phyloP scores from a whole-genome alignment of 2,888 invertebrate genomes.

The Aricia artaxerxes region DNA sequence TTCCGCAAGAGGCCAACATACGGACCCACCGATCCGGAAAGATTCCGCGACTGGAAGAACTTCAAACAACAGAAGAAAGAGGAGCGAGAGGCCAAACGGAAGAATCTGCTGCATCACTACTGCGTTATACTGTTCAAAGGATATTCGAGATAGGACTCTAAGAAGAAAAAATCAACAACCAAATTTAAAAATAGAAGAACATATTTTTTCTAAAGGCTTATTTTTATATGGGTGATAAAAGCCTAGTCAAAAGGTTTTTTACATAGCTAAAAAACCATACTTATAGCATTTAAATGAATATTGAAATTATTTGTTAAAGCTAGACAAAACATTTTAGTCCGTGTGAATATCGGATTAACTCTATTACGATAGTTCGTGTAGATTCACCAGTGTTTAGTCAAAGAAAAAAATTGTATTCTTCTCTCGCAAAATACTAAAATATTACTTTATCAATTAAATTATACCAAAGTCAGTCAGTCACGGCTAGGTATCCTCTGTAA shows the following conservation, averaged over 20 bases:
- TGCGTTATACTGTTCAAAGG: slow-evolving; percentile 51
- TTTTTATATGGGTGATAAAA: neutral
- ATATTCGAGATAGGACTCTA: neutral
- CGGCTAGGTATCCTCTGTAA: neutral
- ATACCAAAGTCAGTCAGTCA: neutral
- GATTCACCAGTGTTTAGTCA: too few relatives aligned
- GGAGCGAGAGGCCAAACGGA: slow-evolving; percentile 56
- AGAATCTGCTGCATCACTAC: slow-evolving; percentile 66
- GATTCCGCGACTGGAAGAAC: slow-evolving; percentile 79
- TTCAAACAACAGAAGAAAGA: slow-evolving; percentile 74
- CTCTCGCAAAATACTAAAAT: too few relatives aligned
- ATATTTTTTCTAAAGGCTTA: neutral
- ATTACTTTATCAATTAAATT: too few relatives aligned
- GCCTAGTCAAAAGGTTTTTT: too few relatives aligned
- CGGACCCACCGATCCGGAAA: slow-evolving; percentile 76
- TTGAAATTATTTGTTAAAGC: too few relatives aligned
- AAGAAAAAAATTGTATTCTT: too few relatives aligned
- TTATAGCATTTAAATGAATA: too few relatives aligned
- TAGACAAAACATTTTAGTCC: neutral
- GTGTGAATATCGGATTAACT: neutral
- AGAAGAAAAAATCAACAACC: neutral
- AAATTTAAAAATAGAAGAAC: neutral
- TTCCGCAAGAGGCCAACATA: slow-evolving; percentile 68
- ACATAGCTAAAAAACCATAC: too few relatives aligned
- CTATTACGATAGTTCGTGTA: neutral